Evolutionary conservation across 2,797 vertebrate species (phyloP).

Genomic region (Sylvia borin): DNA sequence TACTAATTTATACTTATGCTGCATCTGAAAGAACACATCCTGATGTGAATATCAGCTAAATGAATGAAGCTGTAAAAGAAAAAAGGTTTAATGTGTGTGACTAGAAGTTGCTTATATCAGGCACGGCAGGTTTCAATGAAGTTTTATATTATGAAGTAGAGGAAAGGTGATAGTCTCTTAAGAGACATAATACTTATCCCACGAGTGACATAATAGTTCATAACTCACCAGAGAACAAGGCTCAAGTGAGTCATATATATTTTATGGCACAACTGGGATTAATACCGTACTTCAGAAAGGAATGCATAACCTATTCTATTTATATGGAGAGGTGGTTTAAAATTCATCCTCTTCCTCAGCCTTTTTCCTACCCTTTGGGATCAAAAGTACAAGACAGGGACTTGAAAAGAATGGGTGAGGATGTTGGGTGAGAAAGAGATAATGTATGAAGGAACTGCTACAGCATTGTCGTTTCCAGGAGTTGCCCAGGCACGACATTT

Average conservation of each 20-base stretch:
- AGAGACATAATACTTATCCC: constrained; percentile 61
- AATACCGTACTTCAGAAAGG: constrained; percentile 53
- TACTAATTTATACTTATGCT: constrained; percentile 61
- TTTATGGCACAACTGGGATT: constrained; percentile 74
- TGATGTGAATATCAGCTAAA: constrained; percentile 48
- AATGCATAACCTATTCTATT: constrained; percentile 49
- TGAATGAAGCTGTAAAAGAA: constrained; percentile 34
- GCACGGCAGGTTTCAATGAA: constrained; percentile 36
- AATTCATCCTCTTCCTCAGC: constrained; percentile 6
- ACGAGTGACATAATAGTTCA: constrained; percentile 65
- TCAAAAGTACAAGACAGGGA: not conserved
- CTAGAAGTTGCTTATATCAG: constrained; percentile 15
- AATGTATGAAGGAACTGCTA: not conserved
- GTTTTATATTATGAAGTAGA: constrained; percentile 50
- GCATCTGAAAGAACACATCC: constrained; percentile 27
- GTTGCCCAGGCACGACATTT: not conserved
- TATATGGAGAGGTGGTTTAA: constrained; percentile 24
- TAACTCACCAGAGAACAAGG: constrained; percentile 72
- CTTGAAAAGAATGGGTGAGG: not conserved
- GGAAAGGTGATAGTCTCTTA: constrained; percentile 62
- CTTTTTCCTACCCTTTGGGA: constrained; percentile 2
- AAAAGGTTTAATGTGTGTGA: constrained; percentile 46
- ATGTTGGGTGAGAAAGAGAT: not conserved
- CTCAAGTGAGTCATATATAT: constrained; percentile 69
- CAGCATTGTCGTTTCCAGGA: accelerated